Percentiles rank a stretch among this genome's conserved stretches.
Conservation (phyloP, 2,113 vertebrate species). For the Felis catus region DNA sequence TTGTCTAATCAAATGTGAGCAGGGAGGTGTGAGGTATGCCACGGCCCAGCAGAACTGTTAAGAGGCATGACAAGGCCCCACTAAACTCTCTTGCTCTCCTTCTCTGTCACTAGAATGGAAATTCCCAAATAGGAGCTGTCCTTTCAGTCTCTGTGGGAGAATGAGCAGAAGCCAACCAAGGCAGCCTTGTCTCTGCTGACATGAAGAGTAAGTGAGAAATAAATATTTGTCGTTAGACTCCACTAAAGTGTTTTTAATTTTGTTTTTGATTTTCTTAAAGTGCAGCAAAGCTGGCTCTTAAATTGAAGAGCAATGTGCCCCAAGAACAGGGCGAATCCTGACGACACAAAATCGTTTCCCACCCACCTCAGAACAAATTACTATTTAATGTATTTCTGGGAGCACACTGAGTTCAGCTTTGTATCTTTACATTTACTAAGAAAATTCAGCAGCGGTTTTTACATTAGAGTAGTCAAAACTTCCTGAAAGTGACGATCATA, state of each 20-base stretch:
- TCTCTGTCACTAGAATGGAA: background rate
- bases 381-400: constrained; percentile 20
- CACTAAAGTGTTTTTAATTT: background rate
- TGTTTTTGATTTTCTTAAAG: background rate
- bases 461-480: background rate
- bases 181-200: background rate
- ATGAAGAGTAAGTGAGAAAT: constrained; percentile 36
- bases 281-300: constrained; percentile 16
- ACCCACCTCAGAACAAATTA: constrained; percentile 21
- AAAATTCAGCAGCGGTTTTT: background rate
- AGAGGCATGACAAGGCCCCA: background rate
- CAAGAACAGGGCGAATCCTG: background rate
- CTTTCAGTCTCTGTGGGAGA: background rate
- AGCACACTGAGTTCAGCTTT: background rate
- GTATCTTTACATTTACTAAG: constrained; percentile 34
- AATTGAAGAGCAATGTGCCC: constrained; percentile 13
- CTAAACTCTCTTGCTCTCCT: background rate
- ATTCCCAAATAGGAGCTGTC: background rate
- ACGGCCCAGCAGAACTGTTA: background rate
- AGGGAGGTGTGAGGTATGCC: background rate
- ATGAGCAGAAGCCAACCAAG: background rate
- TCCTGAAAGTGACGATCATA: background rate
- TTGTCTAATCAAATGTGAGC: background rate
- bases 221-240: constrained; percentile 6
- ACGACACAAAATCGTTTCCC: background rate